A percentile compares a stretch with the other conserved stretches of the same genome.
phyloP scores from a whole-genome alignment of 2,113 vertebrate species.

The Gambusia holbrooki region DNA sequence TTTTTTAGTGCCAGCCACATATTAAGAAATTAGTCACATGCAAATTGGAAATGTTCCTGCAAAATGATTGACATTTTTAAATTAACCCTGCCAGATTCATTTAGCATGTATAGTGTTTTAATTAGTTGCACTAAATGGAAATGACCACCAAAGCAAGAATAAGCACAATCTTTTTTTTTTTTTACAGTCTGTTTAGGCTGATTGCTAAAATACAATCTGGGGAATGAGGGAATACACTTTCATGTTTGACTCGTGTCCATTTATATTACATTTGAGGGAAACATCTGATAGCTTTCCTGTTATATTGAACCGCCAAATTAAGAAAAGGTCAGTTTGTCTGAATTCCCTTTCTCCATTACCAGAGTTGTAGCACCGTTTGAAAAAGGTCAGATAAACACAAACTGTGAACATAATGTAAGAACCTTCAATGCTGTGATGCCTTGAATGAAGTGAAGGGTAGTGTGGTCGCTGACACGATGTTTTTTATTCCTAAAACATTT shows the following conservation, averaged over 20 bases:
- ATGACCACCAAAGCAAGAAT: constrained; percentile 48
- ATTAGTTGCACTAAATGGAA: constrained; percentile 64
- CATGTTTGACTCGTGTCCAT: constrained; percentile 49
- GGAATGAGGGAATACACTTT: constrained; percentile 9
- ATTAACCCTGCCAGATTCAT: constrained; percentile 56
- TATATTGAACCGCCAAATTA: constrained; percentile 27
- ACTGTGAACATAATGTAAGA: constrained; percentile 47
- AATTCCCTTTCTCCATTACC: constrained; percentile 36
- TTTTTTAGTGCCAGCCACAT: constrained; percentile 52
- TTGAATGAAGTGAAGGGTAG: background rate
- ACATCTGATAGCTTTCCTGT: constrained; percentile 45
- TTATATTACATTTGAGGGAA: constrained; percentile 48
- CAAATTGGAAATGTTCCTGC: constrained; percentile 31
- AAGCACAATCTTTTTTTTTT: constrained; percentile 17
- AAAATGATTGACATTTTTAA: constrained; percentile 70
- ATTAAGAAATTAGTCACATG: constrained; percentile 43
- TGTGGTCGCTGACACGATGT: background rate
- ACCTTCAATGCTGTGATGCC: constrained; percentile 6
- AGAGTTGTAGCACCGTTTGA: constrained; percentile 20
- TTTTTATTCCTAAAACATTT: background rate
- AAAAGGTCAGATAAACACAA: constrained; percentile 56
- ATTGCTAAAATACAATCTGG: constrained; percentile 22
- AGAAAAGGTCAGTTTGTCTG: constrained; percentile 56
- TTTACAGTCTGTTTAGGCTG: constrained; percentile 10
- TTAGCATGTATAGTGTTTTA: constrained; percentile 56